Percentiles rank a stretch among this genome's conserved stretches.
Conservation (phyloP, 2,113 vertebrate species). For the Salvelinus sp. region DNA sequence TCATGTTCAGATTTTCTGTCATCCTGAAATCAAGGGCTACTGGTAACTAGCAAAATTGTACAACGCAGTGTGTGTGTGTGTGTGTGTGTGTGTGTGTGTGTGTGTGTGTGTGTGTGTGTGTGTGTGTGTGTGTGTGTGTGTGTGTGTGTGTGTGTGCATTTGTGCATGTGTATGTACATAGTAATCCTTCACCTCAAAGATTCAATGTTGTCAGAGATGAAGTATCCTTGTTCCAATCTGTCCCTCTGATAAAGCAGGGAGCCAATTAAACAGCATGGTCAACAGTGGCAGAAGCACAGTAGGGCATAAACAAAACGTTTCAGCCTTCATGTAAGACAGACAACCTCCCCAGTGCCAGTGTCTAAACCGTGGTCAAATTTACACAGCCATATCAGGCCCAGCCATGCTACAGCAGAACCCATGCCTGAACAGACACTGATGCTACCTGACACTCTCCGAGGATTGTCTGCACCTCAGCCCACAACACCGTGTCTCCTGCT, state of each 20-base stretch:
- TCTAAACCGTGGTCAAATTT: background rate
- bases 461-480: background rate
- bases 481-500: background rate
- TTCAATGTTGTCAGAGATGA: constrained; percentile 12
- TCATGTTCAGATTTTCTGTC: background rate
- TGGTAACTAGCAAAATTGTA: no score
- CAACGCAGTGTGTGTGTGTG: background rate
- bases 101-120: no score
- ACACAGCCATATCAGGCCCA: background rate
- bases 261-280: background rate
- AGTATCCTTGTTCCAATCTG: constrained; percentile 8
- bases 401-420: background rate
- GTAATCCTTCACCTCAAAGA: constrained; percentile 18
- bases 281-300: background rate
- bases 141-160: background rate
- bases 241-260: constrained; percentile 3
- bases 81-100: background rate
- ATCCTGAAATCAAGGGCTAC: no score
- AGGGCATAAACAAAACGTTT: background rate
- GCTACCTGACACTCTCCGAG: background rate
- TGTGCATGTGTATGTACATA: background rate
- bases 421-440: background rate
- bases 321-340: background rate
- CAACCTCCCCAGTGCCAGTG: background rate
- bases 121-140: background rate